Percentiles rank a stretch among this genome's conserved stretches.
These are phyloP conservation scores for Sphinx pinastri DNA, from an alignment of 2,888 invertebrate genomes.

Conservation along the genomic window DNA sequence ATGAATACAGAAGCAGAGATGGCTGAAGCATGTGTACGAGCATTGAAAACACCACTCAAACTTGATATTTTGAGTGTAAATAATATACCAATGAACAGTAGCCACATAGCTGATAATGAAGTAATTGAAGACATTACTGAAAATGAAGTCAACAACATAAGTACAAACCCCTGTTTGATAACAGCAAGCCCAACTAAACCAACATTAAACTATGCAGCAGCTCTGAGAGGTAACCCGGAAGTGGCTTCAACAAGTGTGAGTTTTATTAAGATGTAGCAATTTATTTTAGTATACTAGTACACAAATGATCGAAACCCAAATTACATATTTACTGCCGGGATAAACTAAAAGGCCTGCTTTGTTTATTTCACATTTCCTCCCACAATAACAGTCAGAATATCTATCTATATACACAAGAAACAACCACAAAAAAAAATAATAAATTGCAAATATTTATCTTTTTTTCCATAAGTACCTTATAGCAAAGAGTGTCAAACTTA, in stretches of 20 bases:
- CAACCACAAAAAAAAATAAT: too few relatives aligned
- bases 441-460: too few relatives aligned
- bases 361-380: too few relatives aligned
- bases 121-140: slow-evolving; percentile 52
- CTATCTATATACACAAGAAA: too few relatives aligned
- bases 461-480: too few relatives aligned
- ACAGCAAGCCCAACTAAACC: slow-evolving; percentile 53
- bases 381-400: too few relatives aligned
- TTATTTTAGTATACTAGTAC: too few relatives aligned
- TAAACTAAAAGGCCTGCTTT: too few relatives aligned
- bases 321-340: too few relatives aligned
- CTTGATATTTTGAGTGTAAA: slow-evolving; percentile 64
- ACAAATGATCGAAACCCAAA: too few relatives aligned
- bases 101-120: slow-evolving; percentile 52
- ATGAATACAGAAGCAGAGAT: slow-evolving; percentile 67
- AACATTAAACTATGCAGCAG: slow-evolving; percentile 68
- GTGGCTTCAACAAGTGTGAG: slow-evolving; percentile 70
- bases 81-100: slow-evolving; percentile 56
- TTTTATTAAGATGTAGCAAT: slow-evolving; percentile 30
- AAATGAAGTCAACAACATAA: slow-evolving; percentile 51
- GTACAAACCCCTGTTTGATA: slow-evolving; percentile 56
- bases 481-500: too few relatives aligned
- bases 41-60: slow-evolving; percentile 61
- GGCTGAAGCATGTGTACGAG: slow-evolving; percentile 71
- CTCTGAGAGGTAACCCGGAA: slow-evolving; percentile 61